phyloP scores from a whole-genome alignment of 2,888 invertebrate species.

The Tetheella fluctuosa region DNA sequence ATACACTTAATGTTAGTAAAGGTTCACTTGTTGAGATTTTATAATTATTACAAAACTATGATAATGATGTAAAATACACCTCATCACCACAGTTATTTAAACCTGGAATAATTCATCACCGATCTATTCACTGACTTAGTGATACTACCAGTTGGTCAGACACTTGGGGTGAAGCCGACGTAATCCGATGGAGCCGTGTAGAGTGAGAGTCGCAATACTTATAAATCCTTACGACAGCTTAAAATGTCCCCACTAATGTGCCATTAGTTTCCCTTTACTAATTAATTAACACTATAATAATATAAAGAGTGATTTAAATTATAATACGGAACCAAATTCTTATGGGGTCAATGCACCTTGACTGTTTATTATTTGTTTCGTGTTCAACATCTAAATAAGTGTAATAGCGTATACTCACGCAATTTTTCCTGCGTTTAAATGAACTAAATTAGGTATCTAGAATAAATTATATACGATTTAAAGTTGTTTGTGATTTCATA shows the following conservation, averaged over 20 bases:
- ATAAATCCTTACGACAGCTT: neutral
- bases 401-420: constrained; percentile 1
- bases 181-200: no score
- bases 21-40: no score
- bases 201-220: neutral
- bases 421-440: neutral
- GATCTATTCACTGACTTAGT: no score
- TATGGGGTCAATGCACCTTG: neutral
- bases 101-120: no score
- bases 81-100: no score
- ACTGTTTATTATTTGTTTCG: neutral
- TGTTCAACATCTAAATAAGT: constrained; percentile 1
- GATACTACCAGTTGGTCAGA: no score
- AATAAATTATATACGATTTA: neutral
- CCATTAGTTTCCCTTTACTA: neutral
- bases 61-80: no score
- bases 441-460: neutral
- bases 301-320: neutral
- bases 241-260: constrained; percentile 5
- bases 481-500: neutral
- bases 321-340: neutral
- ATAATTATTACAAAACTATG: no score
- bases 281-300: constrained; percentile 4
- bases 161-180: no score
- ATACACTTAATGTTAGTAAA: no score